Percentiles rank a stretch among this genome's conserved stretches.
phyloP scores from a whole-genome alignment of 2,797 vertebrate genomes.

The Loriculus beryllinus region DNA sequence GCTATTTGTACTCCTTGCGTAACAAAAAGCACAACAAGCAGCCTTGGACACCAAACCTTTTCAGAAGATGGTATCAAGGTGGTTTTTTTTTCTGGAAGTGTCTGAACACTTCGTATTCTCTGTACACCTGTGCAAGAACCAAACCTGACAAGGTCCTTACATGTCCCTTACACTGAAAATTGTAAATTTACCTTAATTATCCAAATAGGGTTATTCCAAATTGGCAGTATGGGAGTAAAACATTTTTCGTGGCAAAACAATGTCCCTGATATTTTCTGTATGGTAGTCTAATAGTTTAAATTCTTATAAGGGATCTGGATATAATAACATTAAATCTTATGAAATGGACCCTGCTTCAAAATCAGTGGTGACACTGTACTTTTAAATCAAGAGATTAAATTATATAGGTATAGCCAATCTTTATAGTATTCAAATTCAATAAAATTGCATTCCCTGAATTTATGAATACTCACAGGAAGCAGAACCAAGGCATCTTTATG shows the following conservation, averaged over 20 bases:
- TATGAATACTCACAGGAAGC: neutral
- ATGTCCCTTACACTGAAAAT: neutral
- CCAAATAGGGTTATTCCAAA: neutral
- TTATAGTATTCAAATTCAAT: neutral
- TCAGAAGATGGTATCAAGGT: neutral
- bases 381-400: neutral
- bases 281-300: neutral
- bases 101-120: neutral
- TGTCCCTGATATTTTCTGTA: neutral
- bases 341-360: neutral
- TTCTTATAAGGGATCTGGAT: neutral
- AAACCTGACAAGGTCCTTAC: neutral
- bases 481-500: neutral
- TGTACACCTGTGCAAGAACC: neutral
- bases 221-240: neutral
- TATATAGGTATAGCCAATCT: neutral
- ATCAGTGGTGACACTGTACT: neutral
- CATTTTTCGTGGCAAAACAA: neutral
- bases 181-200: neutral
- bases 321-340: neutral
- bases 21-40: neutral
- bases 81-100: neutral
- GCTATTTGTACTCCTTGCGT: neutral
- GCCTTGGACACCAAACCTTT: neutral
- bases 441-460: neutral